phyloP scores from a whole-genome alignment of 2,888 invertebrate genomes.

The Agelastica alni region DNA sequence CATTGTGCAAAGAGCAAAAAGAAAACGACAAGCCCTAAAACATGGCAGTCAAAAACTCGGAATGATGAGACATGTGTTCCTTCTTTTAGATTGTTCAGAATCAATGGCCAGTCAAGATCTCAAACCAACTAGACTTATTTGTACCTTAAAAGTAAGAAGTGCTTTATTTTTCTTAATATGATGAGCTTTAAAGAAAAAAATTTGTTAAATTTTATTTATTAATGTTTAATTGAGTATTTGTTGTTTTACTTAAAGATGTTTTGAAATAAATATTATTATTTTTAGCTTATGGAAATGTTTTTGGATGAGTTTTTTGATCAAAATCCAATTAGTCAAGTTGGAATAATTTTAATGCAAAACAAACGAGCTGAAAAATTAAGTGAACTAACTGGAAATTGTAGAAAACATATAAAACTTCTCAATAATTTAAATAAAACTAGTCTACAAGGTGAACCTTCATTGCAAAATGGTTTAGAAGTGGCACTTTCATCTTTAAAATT shows the following conservation, averaged over 20 bases:
- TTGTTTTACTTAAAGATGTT: too few species aligned
- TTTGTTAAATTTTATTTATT: background rate
- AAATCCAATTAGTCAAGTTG: constrained; percentile 97
- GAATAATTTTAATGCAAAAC: constrained; percentile 87
- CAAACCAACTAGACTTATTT: constrained; percentile 88
- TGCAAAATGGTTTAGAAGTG: constrained; percentile 93
- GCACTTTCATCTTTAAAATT: constrained; percentile 83
- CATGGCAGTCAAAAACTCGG: constrained; percentile 84
- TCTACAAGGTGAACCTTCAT: constrained; percentile 89
- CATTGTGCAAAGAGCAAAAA: constrained; percentile 86
- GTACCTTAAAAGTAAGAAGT: constrained; percentile 76
- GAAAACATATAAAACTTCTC: constrained; percentile 76
- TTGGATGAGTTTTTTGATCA: constrained; percentile 98
- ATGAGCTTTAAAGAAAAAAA: background rate
- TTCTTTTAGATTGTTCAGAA: constrained; percentile 92
- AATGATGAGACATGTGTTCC: constrained; percentile 96
- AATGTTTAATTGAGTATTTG: too few species aligned
- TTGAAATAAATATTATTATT: too few species aligned
- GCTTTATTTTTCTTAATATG: background rate
- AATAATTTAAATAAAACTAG: constrained; percentile 67
- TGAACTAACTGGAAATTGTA: constrained; percentile 85
- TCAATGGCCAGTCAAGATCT: constrained; percentile 94
- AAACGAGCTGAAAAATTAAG: constrained; percentile 93
- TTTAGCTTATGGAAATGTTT: constrained; percentile 85
- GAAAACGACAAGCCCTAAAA: constrained; percentile 74